Evolutionary conservation across 2,113 vertebrate species (phyloP), one percentile per base, ranked within the genome.

Genomic region (Oenanthe oenanthe): DNA sequence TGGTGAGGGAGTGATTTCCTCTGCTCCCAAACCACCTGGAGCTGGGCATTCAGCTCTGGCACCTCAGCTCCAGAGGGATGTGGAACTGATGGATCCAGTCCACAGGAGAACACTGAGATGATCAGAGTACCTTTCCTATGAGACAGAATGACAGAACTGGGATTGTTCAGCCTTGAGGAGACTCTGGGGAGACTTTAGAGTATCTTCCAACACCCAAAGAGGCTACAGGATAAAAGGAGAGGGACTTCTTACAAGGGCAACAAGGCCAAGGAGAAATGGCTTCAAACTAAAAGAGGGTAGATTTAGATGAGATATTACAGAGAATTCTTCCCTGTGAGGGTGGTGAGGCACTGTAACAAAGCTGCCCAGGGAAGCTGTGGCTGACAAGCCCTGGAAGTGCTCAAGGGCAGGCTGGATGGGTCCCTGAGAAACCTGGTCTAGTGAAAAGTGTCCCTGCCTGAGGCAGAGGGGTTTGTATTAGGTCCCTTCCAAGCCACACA

Each of bases 41-140:
- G 28, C 13, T 86, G 32, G n/a, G 18, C 54, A 45, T 32, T 66
- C 54, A 48, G 9, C 47, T 47, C 47, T 29, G 47, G 26, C 3
- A 53, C 19, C 29, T 40, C 74, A 18, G 0, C 10, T 10, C 2
- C 15, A 48, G 29, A 42, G 26, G 20, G 54, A 28, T 61, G 57
- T 48, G 40, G 32, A 32, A 31, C 47, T 62, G 19, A 6, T 34
- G 34, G n/a, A 31, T 14, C 0, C 1, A 61, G n/a, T 16, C 17
- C 56, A 42, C 47, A 61, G 40, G 20, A 75, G 29, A 20, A 6
- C 40, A 61, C 25, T 16, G 19, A 40, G 29, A 6, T 68, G 29
- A 34, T 54, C 47, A 61, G 45, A 68, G 4, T 11, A 18, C 3
- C 9, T 32, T 34, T 89, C 8, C 14, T 48, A 0, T 68, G 31